phyloP scores from a whole-genome alignment of 2,888 invertebrate genomes.

The Eupithecia insigniata region DNA sequence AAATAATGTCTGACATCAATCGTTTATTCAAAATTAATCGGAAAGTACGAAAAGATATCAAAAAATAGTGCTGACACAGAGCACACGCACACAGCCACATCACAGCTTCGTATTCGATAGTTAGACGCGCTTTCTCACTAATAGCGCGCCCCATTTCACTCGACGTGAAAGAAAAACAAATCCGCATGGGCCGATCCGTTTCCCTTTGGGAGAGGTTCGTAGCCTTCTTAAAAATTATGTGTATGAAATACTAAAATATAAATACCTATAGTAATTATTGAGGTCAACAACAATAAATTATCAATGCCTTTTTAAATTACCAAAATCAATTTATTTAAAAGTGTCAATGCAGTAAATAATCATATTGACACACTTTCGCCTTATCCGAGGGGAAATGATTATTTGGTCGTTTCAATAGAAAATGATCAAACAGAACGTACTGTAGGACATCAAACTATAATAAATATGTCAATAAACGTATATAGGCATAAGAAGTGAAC shows the following conservation, averaged over 20 bases:
- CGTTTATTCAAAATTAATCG: too few species aligned
- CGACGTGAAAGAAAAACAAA: too few species aligned
- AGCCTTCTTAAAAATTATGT: too few species aligned
- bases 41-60: too few species aligned
- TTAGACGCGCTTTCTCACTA: too few species aligned
- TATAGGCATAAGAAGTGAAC: background rate
- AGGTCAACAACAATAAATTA: background rate
- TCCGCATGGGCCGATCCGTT: too few species aligned
- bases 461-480: conserved; percentile 21
- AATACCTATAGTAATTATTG: background rate
- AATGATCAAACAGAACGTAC: background rate
- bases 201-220: too few species aligned
- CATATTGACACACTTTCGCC: conserved; percentile 9
- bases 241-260: background rate
- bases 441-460: background rate
- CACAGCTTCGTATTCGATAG: too few species aligned
- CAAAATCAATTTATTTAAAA: background rate
- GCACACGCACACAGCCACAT: too few species aligned
- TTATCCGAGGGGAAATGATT: background rate
- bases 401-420: background rate
- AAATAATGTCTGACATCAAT: too few species aligned
- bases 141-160: too few species aligned
- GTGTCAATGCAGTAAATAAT: conserved; percentile 6
- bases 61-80: too few species aligned
- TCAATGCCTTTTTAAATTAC: background rate